phyloP scores from a whole-genome alignment of 2,113 vertebrate species.

The rabbit (Oryctolagus cuniculus) region DNA sequence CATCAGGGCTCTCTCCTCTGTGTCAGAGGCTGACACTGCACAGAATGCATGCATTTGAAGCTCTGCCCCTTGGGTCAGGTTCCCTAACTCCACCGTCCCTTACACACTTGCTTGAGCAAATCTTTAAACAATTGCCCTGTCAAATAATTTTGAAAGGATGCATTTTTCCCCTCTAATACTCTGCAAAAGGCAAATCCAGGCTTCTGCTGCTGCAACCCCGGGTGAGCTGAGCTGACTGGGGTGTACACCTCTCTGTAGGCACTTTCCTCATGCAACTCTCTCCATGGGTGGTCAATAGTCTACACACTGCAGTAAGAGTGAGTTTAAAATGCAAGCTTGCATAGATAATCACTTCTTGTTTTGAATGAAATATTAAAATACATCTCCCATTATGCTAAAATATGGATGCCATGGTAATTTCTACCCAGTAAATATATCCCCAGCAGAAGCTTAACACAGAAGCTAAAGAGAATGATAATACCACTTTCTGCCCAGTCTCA shows the following conservation, averaged over 20 bases:
- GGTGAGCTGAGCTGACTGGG: neutral
- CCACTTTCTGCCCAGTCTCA: constrained; percentile 21
- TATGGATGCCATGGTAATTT: constrained; percentile 54
- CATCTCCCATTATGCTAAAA: constrained; percentile 39
- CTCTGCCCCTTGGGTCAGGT: neutral
- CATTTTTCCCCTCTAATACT: constrained; percentile 9
- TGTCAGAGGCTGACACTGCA: neutral
- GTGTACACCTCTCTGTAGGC: neutral
- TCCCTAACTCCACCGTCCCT: neutral
- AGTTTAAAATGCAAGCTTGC: constrained; percentile 37
- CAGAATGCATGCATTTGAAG: neutral
- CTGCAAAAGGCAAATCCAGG: constrained; percentile 11
- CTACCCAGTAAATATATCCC: constrained; percentile 41
- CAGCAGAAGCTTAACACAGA: constrained; percentile 41
- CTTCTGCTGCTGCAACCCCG: neutral
- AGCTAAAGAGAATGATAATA: constrained; percentile 44
- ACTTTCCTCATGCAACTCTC: neutral
- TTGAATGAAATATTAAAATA: constrained; percentile 64
- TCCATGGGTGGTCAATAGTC: neutral
- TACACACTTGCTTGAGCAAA: neutral
- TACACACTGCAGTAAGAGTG: neutral
- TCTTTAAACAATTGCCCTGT: neutral
- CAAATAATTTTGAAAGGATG: constrained; percentile 4
- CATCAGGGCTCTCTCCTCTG: neutral
- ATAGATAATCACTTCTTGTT: constrained; percentile 51